phyloP scores from a whole-genome alignment of 1,140 invertebrate species.

The Nasonia longicornis region DNA sequence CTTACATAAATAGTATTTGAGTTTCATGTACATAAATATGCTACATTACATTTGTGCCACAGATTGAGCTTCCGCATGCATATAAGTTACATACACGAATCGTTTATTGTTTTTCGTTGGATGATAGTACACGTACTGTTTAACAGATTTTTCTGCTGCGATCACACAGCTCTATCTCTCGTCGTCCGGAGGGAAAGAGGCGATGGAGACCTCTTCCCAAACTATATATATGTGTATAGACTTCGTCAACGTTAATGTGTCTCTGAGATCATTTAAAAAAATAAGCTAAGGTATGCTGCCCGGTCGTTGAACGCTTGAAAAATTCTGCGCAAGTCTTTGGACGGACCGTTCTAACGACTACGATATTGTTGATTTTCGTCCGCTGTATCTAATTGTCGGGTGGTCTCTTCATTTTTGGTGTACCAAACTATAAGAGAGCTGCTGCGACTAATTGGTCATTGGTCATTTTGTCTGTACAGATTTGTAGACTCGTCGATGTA shows the following conservation, averaged over 20 bases:
- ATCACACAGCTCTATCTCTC: background rate
- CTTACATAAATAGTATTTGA: constrained; percentile 42
- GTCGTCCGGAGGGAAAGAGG: background rate
- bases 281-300: constrained; percentile 31
- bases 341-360: constrained; percentile 39
- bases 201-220: background rate
- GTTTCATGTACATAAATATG: constrained; percentile 37
- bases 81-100: background rate
- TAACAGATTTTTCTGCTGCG: constrained; percentile 9
- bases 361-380: constrained; percentile 13
- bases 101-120: background rate
- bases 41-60: constrained; percentile 39
- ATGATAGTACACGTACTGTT: constrained; percentile 25
- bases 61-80: constrained; percentile 17
- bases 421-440: constrained; percentile 11
- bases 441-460: constrained; percentile 38
- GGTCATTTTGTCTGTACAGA: constrained; percentile 39
- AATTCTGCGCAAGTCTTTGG: constrained; percentile 36
- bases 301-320: constrained; percentile 7
- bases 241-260: too few relatives aligned
- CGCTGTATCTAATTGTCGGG: background rate
- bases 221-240: background rate
- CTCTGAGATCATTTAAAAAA: constrained; percentile 39
- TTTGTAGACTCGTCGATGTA: background rate
- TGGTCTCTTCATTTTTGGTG: constrained; percentile 15